Evolutionary conservation across 1,140 invertebrate species (phyloP).

Genomic region (Drosophila ficusphila): DNA sequence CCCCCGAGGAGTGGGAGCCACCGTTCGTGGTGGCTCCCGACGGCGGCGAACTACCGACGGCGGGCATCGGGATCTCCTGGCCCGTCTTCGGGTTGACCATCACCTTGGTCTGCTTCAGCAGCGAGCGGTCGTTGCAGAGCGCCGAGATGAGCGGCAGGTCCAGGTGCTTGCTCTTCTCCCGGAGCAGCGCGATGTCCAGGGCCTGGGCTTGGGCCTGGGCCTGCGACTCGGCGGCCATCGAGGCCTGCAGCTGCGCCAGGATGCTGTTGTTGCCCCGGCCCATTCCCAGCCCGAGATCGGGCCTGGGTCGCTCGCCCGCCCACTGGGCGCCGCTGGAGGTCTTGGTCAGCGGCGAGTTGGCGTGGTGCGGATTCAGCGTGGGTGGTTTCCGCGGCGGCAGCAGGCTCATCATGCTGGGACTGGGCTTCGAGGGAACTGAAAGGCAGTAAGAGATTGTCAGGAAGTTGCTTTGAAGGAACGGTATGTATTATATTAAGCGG

Average conservation of each 20-base stretch:
- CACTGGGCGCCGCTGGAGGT: slow-evolving; percentile 81
- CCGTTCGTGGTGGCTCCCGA: slow-evolving; percentile 5
- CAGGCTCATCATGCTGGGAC: slow-evolving; percentile 41
- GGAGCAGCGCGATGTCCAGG: slow-evolving; percentile 91
- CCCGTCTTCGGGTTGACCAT: slow-evolving; percentile 88
- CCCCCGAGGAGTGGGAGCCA: slow-evolving; percentile 1
- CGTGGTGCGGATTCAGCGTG: slow-evolving; percentile 65
- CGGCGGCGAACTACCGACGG: slow-evolving; percentile 2
- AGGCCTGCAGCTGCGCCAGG: slow-evolving; percentile 75
- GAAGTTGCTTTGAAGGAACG: too few relatives aligned
- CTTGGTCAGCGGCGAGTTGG: slow-evolving; percentile 72
- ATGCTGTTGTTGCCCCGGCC: slow-evolving; percentile 68
- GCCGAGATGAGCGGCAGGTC: slow-evolving; percentile 95
- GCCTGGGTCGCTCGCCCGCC: slow-evolving; percentile 73
- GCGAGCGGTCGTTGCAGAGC: slow-evolving; percentile 93
- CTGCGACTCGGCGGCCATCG: slow-evolving; percentile 42
- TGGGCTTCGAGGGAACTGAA: slow-evolving; percentile 77
- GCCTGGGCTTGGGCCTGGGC: slow-evolving; percentile 48
- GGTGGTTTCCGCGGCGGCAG: slow-evolving; percentile 69
- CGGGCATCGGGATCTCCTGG: slow-evolving; percentile 7
- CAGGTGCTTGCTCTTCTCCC: slow-evolving; percentile 94
- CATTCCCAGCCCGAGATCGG: slow-evolving; percentile 54
- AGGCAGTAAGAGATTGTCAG: neutral
- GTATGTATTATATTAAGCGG: too few relatives aligned
- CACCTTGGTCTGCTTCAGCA: slow-evolving; percentile 93